Base-by-base conservation (phyloP, 2,113 vertebrate genomes). In the Motacilla tschutschensis region DNA sequence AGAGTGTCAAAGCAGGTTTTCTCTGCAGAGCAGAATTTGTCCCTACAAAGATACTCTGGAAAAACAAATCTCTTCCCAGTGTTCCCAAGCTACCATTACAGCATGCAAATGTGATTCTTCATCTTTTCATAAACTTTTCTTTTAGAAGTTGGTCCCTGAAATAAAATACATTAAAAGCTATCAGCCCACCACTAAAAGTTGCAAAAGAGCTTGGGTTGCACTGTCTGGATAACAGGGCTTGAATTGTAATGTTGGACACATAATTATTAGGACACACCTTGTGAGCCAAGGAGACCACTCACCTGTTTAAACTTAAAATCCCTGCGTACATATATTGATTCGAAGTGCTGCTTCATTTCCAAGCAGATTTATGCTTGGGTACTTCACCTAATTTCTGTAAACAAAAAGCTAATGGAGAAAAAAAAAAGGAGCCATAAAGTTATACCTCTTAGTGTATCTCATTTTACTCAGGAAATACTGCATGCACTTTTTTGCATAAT, bases 381-480 rank as follows among this genome's bases (percentile, higher is more conserved):
- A 88, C 62, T 87, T 90, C 65, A 77, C 51, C 66, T 93, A 76
- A 91, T 85, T 91, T 91, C 83, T 91, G 63, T 94, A 88, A 89
- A 91, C 92, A 94, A 91, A 87, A 88, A 91, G 60, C 82, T 94
- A 90, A 90, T 64, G 60, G 71, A 85, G 47, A 10, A 28, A 28
- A 60, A n/a, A 53, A 72, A 69, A 76, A 33, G 33, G 3, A 75
- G 14, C 75, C 73, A 91, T 69, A 36, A 88, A 94, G 76, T 90
- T 81, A 67, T 70, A 70, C 41, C 38, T 94, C 73, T 79, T 79
- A 83, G 81, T 89, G 81, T 91, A 90, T 90, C 79, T 94, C 89
- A 67, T 91, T 91, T 93, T 90, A 96, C 94, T 93, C 94, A 90
- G 91, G 91, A 93, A 94, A 95, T 83, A 93, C 69, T 92, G 83